phyloP scores from a whole-genome alignment of 2,797 vertebrate species.

The Enteromius unitaeniatus region DNA sequence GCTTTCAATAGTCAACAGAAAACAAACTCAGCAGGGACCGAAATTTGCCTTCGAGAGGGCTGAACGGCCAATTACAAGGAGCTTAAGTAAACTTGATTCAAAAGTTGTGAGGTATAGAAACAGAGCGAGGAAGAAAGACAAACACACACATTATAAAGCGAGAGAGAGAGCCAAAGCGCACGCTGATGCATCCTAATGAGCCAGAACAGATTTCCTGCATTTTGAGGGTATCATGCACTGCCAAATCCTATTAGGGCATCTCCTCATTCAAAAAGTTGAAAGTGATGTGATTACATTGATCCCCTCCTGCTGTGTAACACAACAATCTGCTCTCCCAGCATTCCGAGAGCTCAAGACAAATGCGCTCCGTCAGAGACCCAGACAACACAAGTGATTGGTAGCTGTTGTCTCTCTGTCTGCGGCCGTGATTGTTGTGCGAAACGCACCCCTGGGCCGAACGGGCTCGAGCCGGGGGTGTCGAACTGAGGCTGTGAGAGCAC shows the following conservation, averaged over 20 bases:
- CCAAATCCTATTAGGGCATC: conserved; percentile 56
- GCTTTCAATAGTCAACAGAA: conserved; percentile 34
- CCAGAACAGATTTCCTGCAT: conserved; percentile 51
- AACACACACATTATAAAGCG: conserved; percentile 30
- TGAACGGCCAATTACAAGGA: conserved; percentile 43
- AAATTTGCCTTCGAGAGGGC: conserved; percentile 37
- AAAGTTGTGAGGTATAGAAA: conserved; percentile 32
- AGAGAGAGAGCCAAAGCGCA: conserved; percentile 23
- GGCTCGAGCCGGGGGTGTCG: neutral
- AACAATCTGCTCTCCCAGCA: conserved; percentile 35
- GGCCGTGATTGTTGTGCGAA: conserved; percentile 46
- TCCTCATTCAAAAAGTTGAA: conserved; percentile 50
- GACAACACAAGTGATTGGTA: conserved; percentile 46
- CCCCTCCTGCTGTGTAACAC: conserved; percentile 49
- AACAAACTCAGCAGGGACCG: conserved; percentile 31
- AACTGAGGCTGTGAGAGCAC: conserved; percentile 10
- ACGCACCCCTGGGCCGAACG: conserved; percentile 7
- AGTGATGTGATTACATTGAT: conserved; percentile 54
- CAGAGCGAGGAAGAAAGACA: conserved; percentile 28
- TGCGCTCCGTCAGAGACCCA: conserved; percentile 35
- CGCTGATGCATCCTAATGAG: conserved; percentile 44
- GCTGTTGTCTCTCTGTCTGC: conserved; percentile 25
- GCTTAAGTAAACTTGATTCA: conserved; percentile 47
- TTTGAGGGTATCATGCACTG: conserved; percentile 40
- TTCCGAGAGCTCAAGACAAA: conserved; percentile 41